Percentiles rank a stretch among this genome's conserved stretches.
phyloP scores from a whole-genome alignment of 1,140 invertebrate species.

The Sycophaga agraensis region DNA sequence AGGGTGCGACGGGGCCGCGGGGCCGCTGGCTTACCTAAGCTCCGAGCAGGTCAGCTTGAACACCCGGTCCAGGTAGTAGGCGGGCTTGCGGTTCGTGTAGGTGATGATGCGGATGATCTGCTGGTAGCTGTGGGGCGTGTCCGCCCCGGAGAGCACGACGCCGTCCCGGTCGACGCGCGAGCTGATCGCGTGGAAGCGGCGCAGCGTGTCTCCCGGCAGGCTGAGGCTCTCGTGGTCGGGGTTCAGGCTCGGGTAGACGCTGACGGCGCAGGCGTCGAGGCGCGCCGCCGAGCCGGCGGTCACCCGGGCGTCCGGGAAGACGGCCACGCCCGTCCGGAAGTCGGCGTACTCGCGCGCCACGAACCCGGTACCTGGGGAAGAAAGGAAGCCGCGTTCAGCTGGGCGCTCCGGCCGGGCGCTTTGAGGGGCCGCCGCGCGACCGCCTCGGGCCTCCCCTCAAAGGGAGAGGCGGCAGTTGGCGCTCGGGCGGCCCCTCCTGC shows the following conservation, averaged over 20 bases:
- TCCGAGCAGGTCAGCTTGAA: slow-evolving; percentile 94
- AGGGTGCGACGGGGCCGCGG: too few species aligned
- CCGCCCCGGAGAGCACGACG: slow-evolving; percentile 79
- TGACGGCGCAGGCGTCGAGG: slow-evolving; percentile 87
- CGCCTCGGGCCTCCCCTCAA: too few species aligned
- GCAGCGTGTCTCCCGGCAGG: slow-evolving; percentile 74
- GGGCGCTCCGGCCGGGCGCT: too few species aligned
- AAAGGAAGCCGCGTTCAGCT: background rate
- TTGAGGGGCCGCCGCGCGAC: too few species aligned
- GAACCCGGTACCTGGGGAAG: slow-evolving; percentile 63
- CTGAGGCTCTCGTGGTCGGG: slow-evolving; percentile 88
- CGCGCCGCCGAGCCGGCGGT: slow-evolving; percentile 64
- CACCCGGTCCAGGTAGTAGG: slow-evolving; percentile 90
- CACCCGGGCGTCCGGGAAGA: slow-evolving; percentile 80
- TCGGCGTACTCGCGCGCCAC: slow-evolving; percentile 82
- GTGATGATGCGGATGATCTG: slow-evolving; percentile 83
- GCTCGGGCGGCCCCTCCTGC: too few species aligned
- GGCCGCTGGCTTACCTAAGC: slow-evolving; percentile 53
- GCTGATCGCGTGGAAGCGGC: slow-evolving; percentile 68
- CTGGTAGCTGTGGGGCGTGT: slow-evolving; percentile 83
- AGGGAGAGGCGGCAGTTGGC: too few species aligned
- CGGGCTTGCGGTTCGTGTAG: slow-evolving; percentile 91
- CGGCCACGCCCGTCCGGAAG: slow-evolving; percentile 78
- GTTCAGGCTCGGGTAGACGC: slow-evolving; percentile 90
- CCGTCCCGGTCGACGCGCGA: slow-evolving; percentile 82